A percentile compares a stretch with the other conserved stretches of the same genome.
phyloP scores from a whole-genome alignment of 2,888 invertebrate species.

The Xylocampa areola region DNA sequence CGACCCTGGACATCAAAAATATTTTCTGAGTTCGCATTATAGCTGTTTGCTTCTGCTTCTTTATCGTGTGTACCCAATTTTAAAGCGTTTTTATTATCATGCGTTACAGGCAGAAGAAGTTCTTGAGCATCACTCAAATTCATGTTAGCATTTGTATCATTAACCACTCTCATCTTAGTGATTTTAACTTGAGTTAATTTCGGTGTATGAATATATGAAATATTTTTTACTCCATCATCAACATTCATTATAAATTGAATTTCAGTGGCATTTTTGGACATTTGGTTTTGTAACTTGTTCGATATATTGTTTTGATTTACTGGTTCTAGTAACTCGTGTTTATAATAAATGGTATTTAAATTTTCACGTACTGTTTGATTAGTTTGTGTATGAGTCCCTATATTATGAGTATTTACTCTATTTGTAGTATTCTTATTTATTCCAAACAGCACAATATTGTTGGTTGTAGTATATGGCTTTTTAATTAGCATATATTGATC shows the following conservation, averaged over 20 bases:
- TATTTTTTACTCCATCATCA: conserved; percentile 13
- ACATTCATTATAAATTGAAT: background rate
- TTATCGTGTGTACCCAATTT: background rate
- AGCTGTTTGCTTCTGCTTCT: background rate
- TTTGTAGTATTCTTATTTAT: conserved; percentile 2
- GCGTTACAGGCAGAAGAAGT: conserved; percentile 6
- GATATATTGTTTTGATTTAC: conserved; percentile 2
- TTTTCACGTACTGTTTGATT: background rate
- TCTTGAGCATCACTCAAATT: conserved; percentile 11
- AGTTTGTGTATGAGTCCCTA: background rate
- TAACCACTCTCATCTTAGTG: conserved; percentile 24
- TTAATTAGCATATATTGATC: background rate
- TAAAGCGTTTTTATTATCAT: background rate
- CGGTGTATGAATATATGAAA: conserved; percentile 21
- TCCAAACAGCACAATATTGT: background rate
- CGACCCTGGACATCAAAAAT: background rate
- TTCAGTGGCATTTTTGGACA: background rate
- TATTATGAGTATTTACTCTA: background rate
- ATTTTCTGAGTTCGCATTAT: background rate
- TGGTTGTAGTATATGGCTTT: background rate
- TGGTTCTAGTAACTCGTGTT: background rate
- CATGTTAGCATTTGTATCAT: background rate
- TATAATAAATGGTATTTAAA: background rate
- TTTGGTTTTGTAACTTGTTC: background rate
- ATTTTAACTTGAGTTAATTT: conserved; percentile 8